Evolutionary conservation across 2,888 invertebrate species (phyloP), one percentile per base, ranked within the genome.

Genomic region (Tetrapedia diversipes): DNA sequence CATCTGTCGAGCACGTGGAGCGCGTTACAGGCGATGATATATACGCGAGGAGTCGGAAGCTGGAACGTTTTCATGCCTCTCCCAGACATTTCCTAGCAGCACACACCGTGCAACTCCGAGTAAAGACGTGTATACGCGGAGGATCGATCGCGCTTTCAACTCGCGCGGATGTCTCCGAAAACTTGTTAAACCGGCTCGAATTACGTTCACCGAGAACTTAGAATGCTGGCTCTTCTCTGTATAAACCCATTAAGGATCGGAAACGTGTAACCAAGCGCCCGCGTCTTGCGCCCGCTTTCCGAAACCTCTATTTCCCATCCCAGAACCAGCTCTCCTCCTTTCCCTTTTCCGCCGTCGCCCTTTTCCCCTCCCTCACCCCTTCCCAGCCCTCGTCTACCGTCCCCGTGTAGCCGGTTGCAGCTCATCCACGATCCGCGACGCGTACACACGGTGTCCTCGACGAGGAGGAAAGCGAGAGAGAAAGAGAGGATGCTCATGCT

Each of bases 1-100:
- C 76, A 77, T 77, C 75, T 77, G 76, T 39, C 27, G 57, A 41
- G 49, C 76, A 77, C 68, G 75, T 77, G 74, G 49, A 39, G 24
- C 54, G 43, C 39, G 56, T 45, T 45, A 14, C 19, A 39, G 39
- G n/a, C 39, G 8, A 39, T n/a, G 32, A 29, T 14, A 39, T n/a
- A n/a, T 19, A 14, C 56, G 41, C 37, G 14, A 14, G 51, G 57
- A 53, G 53, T 57, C 68, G 75, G 63, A 68, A 75, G 57, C 43
- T 37, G 34, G 54, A 27, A 60, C 54, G 56, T 47, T 34, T 37
- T 60, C 16, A 24, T 43, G 37, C 60, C 27, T 32, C 19, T 32
- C 43, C 14, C n/a, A 19, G 8, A 37, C 57, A 19, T 39, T 63
- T 39, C 37, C 34, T n/a, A 22, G 43, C 59, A 16, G 16, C 14